Conservation (phyloP, 2,888 invertebrate species). For the Digitonthophagus gazella region DNA sequence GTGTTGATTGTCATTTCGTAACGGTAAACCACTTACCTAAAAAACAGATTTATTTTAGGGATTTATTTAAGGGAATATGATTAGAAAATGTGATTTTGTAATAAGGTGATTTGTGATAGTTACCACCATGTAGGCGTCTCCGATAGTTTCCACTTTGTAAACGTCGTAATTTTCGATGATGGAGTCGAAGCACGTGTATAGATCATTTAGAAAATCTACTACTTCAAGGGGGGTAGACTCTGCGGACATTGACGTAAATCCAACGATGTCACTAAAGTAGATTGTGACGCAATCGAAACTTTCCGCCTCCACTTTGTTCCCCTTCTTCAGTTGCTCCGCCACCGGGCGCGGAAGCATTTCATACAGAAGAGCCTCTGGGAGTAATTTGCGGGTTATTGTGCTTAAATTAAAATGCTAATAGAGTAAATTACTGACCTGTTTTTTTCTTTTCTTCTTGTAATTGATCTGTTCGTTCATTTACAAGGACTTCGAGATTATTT, state of each 20-base stretch:
- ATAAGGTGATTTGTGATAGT: too few relatives aligned
- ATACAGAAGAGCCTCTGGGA: slow-evolving; percentile 74
- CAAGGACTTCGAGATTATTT: slow-evolving; percentile 88
- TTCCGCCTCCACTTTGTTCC: slow-evolving; percentile 86
- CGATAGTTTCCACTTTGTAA: slow-evolving; percentile 91
- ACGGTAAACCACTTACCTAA: slow-evolving; percentile 82
- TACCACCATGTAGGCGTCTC: slow-evolving; percentile 91
- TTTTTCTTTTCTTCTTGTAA: slow-evolving; percentile 95
- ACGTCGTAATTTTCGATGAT: slow-evolving; percentile 91
- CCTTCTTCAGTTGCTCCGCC: slow-evolving; percentile 89
- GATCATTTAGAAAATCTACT: slow-evolving; percentile 88
- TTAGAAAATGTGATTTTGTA: too few relatives aligned
- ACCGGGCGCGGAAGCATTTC: slow-evolving; percentile 88
- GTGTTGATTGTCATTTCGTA: slow-evolving; percentile 84
- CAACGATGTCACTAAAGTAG: slow-evolving; percentile 94
- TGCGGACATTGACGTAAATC: slow-evolving; percentile 89
- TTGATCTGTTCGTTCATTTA: slow-evolving; percentile 91
- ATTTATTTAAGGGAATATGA: not conserved
- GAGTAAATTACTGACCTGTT: slow-evolving; percentile 61
- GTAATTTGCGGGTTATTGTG: not conserved
- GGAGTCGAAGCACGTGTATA: slow-evolving; percentile 93
- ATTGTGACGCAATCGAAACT: slow-evolving; percentile 89
- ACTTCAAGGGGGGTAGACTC: slow-evolving; percentile 88
- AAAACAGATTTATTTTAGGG: slow-evolving; percentile 18
- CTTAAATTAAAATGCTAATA: not conserved